These are phyloP conservation scores for Cynopterus brachyotis DNA, from an alignment of 2,113 vertebrate genomes.

Conservation along the genomic window DNA sequence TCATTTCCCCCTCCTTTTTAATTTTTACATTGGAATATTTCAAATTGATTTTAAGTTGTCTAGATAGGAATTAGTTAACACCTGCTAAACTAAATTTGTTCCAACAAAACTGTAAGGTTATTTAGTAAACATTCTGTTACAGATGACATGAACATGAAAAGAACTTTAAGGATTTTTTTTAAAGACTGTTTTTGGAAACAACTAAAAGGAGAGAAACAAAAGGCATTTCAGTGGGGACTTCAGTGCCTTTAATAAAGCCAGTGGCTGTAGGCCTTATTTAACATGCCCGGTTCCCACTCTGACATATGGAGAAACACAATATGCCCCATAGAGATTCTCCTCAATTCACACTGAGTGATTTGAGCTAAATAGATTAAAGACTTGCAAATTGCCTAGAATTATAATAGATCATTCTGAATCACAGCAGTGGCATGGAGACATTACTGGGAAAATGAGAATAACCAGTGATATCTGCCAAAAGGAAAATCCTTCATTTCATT, in stretches of 20 bases:
- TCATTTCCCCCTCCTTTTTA: slow-evolving; percentile 22
- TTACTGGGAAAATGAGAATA: slow-evolving; percentile 35
- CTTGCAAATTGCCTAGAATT: slow-evolving; percentile 31
- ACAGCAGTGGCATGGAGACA: background rate
- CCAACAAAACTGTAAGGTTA: background rate
- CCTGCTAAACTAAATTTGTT: background rate
- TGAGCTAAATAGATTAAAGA: slow-evolving; percentile 5
- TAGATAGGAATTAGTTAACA: background rate
- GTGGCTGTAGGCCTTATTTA: background rate
- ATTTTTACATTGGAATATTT: slow-evolving; percentile 45
- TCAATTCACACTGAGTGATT: background rate
- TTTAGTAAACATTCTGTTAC: slow-evolving; percentile 25
- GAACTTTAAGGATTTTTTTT: slow-evolving; percentile 24
- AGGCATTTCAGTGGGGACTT: background rate
- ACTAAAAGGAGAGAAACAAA: background rate
- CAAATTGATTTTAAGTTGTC: slow-evolving; percentile 25
- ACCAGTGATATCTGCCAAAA: background rate
- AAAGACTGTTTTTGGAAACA: slow-evolving; percentile 37
- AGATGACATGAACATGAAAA: slow-evolving; percentile 26
- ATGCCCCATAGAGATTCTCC: background rate
- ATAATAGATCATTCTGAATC: slow-evolving; percentile 35
- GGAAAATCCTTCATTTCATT: background rate
- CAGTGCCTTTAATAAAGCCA: background rate
- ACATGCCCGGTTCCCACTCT: background rate
- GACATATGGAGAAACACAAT: background rate